A percentile compares a stretch with the other conserved stretches of the same genome.
These are phyloP conservation scores for Hydractinia symbiolongicarpus DNA, from an alignment of 30 jellyfish, hydroid and myxozoan genomes.

Conservation along the genomic window DNA sequence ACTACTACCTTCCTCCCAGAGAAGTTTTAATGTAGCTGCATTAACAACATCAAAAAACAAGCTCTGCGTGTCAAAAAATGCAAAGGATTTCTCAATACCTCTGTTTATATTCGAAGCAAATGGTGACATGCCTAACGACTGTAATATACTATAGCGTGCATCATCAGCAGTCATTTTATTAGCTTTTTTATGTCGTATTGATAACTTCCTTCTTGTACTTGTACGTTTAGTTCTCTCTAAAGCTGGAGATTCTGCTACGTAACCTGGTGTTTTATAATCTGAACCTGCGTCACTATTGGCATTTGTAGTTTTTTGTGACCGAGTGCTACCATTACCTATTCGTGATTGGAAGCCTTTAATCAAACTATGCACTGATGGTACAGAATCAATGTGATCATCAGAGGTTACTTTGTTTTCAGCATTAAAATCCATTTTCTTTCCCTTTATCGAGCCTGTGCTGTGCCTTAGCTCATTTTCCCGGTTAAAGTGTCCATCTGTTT, in stretches of 20 bases:
- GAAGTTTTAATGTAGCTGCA: conserved; percentile 52
- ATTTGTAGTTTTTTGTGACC: background rate
- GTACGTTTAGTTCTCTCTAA: conserved; percentile 53
- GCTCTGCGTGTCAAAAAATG: conserved; percentile 83
- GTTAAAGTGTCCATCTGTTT: conserved; percentile 19
- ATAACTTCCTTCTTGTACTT: conserved; percentile 70
- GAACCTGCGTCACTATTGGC: conserved; percentile 14
- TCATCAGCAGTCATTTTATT: conserved; percentile 43
- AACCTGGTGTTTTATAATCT: conserved; percentile 37
- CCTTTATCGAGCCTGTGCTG: conserved; percentile 81
- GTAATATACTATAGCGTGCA: conserved; percentile 59
- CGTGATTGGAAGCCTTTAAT: conserved; percentile 81
- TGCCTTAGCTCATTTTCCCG: conserved; percentile 73
- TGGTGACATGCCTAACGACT: conserved; percentile 89
- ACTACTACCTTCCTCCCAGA: conserved; percentile 71
- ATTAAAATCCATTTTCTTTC: conserved; percentile 23
- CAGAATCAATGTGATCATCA: conserved; percentile 2
- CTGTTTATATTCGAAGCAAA: conserved; percentile 83
- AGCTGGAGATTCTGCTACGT: conserved; percentile 37
- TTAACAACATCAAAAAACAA: conserved; percentile 57
- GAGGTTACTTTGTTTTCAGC: conserved; percentile 8
- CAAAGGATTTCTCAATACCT: conserved; percentile 57
- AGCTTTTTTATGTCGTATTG: conserved; percentile 53
- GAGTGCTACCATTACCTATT: conserved; percentile 20
- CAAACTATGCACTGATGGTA: conserved; percentile 52